Conservation (phyloP, 1,140 invertebrate genomes). For the Trachelipus rathkii region DNA sequence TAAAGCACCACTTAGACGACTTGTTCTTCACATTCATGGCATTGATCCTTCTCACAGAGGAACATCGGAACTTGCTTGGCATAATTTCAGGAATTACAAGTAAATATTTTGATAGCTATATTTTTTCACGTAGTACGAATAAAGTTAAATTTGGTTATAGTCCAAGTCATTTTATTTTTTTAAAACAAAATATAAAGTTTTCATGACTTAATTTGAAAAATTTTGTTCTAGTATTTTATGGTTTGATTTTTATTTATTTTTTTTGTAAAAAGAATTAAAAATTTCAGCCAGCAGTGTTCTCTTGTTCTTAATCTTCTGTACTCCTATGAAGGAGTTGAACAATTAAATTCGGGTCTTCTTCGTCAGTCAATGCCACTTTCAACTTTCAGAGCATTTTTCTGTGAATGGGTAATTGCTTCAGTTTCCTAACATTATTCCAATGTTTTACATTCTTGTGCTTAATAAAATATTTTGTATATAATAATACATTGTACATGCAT, state of each 20-base stretch:
- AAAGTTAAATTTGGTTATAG: neutral
- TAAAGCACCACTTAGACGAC: constrained; percentile 56
- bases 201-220: no score
- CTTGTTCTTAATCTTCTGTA: constrained; percentile 68
- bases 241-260: no score
- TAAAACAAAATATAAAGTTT: no score
- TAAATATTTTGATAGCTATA: constrained; percentile 45
- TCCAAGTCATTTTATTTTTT: no score
- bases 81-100: constrained; percentile 56
- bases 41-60: constrained; percentile 60
- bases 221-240: no score
- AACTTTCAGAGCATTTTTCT: constrained; percentile 70
- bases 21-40: constrained; percentile 67
- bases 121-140: neutral
- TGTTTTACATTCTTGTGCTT: neutral
- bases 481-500: no score
- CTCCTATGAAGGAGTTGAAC: constrained; percentile 63
- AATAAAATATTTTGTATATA: no score
- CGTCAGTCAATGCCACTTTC: constrained; percentile 67
- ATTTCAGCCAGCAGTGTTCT: constrained; percentile 58
- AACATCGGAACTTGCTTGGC: constrained; percentile 64
- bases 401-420: constrained; percentile 58
- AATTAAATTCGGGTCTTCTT: constrained; percentile 61
- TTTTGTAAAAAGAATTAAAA: no score
- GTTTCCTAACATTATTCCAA: constrained; percentile 47